Base-by-base conservation (phyloP, 2,888 invertebrate species). In the Panzeria rudis region DNA sequence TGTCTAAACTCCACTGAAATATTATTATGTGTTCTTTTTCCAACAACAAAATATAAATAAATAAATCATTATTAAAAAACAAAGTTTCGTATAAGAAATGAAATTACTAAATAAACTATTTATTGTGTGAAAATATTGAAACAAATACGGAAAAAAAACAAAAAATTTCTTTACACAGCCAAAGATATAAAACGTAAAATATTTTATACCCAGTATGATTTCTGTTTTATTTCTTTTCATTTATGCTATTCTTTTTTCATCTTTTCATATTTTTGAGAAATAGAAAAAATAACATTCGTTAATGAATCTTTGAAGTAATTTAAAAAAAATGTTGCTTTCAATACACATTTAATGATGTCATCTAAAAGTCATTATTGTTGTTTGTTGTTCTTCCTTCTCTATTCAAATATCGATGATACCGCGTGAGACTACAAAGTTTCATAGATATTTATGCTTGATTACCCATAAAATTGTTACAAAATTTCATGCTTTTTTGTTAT, bases 381-480 rank as follows among this genome's bases (percentile, higher is more conserved):
- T 35, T 64, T 38, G 50, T 69, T 9, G 64, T 54, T 44, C 38
- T 20, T 52, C 29, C 20, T 35, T 4, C 25, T 62, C 50, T 32
- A 3, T 75, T 15, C 17, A 20, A 17, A 15, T 23, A 47, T 17
- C 62, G 44, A 20, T 64, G 44, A 20, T 64, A 47, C 56, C 17
- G 17, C 25, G 13, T 13, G 8, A 38, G 38, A 79, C 15, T 35
- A 52, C 13, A 61, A 54, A 25, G 7, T 69, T 69, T 69, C 17
- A 17, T 52, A 62, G 23, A 41, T 20, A 29, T 72, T 68, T 62
- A 61, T 52, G 82, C 69, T 82, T 71, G 82, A 56, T 76, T 71
- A 76, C 62, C 69, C 69, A 71, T 76, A 64, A 71, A 82, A 71
- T 76, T 82, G 82, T 82, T 82, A 71, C 69, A 69, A 76, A 4